phyloP scores from a whole-genome alignment of 2,888 invertebrate species.

The Campoplex capitator region DNA sequence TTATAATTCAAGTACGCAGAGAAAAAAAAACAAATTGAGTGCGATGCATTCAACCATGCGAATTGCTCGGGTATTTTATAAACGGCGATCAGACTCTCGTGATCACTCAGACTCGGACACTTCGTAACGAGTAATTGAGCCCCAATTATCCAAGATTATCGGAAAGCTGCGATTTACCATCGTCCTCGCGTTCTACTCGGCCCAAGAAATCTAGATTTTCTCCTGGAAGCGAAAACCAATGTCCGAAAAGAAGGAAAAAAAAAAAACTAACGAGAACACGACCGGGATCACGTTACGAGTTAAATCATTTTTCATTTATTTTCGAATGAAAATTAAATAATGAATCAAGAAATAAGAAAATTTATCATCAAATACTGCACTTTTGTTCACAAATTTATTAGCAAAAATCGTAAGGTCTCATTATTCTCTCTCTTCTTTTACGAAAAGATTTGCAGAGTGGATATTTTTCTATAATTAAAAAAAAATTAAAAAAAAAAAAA shows the following conservation, averaged over 20 bases:
- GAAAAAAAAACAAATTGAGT: constrained; percentile 12
- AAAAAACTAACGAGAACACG: neutral
- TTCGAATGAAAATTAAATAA: neutral
- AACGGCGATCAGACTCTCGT: constrained; percentile 25
- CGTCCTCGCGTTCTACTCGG: constrained; percentile 24
- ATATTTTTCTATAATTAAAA: neutral
- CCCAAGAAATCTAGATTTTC: constrained; percentile 47
- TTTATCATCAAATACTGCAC: neutral
- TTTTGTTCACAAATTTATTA: neutral
- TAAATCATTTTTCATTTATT: neutral
- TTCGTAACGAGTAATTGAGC: constrained; percentile 49
- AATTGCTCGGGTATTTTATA: constrained; percentile 39
- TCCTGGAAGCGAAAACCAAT: neutral
- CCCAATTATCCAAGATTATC: constrained; percentile 59
- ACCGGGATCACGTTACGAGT: neutral
- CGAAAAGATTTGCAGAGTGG: neutral
- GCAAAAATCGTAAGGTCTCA: neutral
- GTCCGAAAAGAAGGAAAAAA: neutral
- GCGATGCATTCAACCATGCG: constrained; percentile 41
- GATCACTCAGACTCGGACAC: constrained; percentile 48
- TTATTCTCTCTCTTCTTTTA: neutral
- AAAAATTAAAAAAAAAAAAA: neutral
- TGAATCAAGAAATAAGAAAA: neutral
- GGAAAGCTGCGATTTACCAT: constrained; percentile 59
- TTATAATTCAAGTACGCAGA: constrained; percentile 17